Conservation (phyloP, 2,797 vertebrate genomes). For the Myotis findleyi region DNA sequence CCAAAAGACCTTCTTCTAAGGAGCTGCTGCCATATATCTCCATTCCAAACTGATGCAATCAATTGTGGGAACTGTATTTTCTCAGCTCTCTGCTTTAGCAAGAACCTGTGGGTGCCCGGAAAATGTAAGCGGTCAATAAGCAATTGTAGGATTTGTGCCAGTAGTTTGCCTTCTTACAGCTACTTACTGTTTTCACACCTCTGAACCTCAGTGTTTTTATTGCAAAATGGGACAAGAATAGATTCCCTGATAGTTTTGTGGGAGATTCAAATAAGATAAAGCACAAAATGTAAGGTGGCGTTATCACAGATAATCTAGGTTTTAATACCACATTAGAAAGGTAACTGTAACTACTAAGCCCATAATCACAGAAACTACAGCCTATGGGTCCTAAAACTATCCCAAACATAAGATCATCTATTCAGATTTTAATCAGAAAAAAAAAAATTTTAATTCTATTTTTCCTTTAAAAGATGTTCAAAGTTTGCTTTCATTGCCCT, state of each 20-base stretch:
- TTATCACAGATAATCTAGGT: constrained; percentile 51
- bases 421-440: constrained; percentile 61
- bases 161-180: neutral
- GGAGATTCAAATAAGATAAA: constrained; percentile 37
- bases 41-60: neutral
- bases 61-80: neutral
- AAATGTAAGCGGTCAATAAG: neutral
- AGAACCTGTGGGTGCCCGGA: neutral
- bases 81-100: neutral
- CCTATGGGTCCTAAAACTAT: constrained; percentile 34
- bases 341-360: constrained; percentile 62
- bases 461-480: neutral
- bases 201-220: neutral
- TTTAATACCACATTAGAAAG: constrained; percentile 61
- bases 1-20: neutral
- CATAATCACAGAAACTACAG: constrained; percentile 68
- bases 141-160: neutral
- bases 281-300: neutral
- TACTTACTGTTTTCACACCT: neutral
- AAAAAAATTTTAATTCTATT: neutral
- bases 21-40: neutral
- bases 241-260: neutral
- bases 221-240: constrained; percentile 33
- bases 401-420: constrained; percentile 54
- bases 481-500: constrained; percentile 67